A percentile compares a stretch with the other conserved stretches of the same genome.
Evolutionary conservation across 2,797 vertebrate genomes (phyloP).

Genomic region (Yasuhikotakia modesta): DNA sequence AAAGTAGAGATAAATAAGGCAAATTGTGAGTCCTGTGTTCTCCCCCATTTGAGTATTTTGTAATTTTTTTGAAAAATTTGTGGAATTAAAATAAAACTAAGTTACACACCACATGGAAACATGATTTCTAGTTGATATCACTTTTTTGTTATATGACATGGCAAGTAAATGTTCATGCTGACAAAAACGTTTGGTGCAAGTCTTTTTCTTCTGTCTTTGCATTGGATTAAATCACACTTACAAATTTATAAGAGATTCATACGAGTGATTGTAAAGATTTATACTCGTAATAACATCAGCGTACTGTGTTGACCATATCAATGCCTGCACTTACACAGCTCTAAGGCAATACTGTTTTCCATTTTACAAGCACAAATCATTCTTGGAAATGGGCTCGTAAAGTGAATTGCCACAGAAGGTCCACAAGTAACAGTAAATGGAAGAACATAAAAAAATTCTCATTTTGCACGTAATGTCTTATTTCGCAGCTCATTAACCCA

Average conservation of each 20-base stretch:
- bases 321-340: background rate
- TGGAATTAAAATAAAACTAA: conserved; percentile 99
- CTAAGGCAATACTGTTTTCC: conserved; percentile 4
- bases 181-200: conserved; percentile 22
- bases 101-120: conserved; percentile 93
- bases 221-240: background rate
- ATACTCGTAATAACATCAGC: background rate
- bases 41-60: conserved; percentile 99
- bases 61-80: conserved; percentile 99
- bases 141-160: conserved; percentile 47
- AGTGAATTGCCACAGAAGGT: conserved; percentile 26
- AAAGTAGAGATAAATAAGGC: conserved; percentile 97
- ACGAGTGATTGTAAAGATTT: conserved; percentile 2
- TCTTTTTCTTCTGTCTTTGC: conserved; percentile 21
- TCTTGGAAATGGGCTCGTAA: conserved; percentile 19
- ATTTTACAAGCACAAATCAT: conserved; percentile 18
- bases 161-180: conserved; percentile 53
- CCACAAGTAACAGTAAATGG: conserved; percentile 14
- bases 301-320: background rate
- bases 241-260: background rate
- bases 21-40: conserved; percentile 99
- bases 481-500: background rate
- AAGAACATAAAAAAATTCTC: conserved; percentile 18
- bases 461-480: background rate
- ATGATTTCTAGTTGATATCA: conserved; percentile 53